Conservation (phyloP, 2,888 invertebrate genomes). For the Candidula unifasciata region DNA sequence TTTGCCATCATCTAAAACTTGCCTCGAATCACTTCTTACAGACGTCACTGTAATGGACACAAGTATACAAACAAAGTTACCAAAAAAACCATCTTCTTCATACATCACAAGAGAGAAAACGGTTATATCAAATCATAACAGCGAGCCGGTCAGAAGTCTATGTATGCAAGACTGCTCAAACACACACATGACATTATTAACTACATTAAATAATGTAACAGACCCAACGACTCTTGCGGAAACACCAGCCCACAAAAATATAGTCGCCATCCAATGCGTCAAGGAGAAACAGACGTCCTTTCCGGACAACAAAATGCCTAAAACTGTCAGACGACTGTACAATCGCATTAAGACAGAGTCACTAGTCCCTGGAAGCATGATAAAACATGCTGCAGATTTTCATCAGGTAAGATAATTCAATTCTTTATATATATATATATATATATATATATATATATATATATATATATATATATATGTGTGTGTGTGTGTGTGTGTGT, state of each 20-base stretch:
- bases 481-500: too few species aligned
- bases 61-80: background rate
- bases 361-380: slow-evolving; percentile 96
- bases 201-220: background rate
- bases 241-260: slow-evolving; percentile 49
- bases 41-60: background rate
- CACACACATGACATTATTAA: slow-evolving; percentile 64
- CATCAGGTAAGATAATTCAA: slow-evolving; percentile 77
- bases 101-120: slow-evolving; percentile 46
- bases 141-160: background rate
- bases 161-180: background rate
- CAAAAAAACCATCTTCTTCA: slow-evolving; percentile 55
- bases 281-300: slow-evolving; percentile 58
- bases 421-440: background rate
- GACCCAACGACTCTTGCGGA: slow-evolving; percentile 34
- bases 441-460: background rate
- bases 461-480: too few species aligned
- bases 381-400: slow-evolving; percentile 83
- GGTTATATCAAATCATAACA: slow-evolving; percentile 54
- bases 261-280: slow-evolving; percentile 58
- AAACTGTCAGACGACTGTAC: slow-evolving; percentile 84
- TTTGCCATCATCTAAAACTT: too few species aligned
- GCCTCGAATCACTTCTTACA: too few species aligned
- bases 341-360: slow-evolving; percentile 84
- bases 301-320: slow-evolving; percentile 67